Evolutionary conservation across 30 jellyfish, hydroid and myxozoan species (phyloP).

Genomic region (Clytia hemisphaerica): DNA sequence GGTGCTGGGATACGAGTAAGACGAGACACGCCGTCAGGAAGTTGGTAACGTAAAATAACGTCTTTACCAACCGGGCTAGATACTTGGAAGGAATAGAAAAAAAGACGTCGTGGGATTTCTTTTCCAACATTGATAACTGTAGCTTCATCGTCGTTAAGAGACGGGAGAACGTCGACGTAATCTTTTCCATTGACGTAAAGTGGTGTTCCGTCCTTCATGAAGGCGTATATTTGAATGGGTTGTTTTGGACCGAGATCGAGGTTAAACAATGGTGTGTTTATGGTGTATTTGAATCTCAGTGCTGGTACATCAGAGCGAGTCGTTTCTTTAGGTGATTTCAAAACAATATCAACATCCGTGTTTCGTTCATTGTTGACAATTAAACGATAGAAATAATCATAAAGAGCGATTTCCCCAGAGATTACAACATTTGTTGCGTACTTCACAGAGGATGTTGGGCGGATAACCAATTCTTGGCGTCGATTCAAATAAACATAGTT

Average conservation of each 20-base stretch:
- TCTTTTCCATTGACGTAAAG: neutral
- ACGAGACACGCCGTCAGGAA: neutral
- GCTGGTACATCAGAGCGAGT: neutral
- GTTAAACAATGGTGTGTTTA: conserved; percentile 4
- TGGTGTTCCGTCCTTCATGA: neutral
- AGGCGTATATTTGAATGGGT: neutral
- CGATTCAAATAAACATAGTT: conserved; percentile 1
- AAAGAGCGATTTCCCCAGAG: neutral
- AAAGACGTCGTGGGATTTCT: conserved; percentile 1
- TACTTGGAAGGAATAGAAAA: neutral
- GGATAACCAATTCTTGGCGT: neutral
- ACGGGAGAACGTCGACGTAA: neutral
- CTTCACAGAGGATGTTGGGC: neutral
- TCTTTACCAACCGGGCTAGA: neutral
- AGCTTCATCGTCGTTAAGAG: conserved; percentile 22
- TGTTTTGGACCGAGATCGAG: neutral
- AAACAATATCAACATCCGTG: neutral
- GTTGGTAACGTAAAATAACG: neutral
- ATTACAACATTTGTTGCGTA: conserved; percentile 11
- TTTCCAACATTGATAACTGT: neutral
- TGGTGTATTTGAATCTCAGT: neutral
- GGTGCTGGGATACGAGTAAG: neutral
- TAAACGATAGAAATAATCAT: conserved; percentile 18
- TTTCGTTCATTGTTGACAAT: neutral
- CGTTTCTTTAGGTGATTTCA: neutral